These are phyloP conservation scores for Oreochromis tanganicae DNA, from an alignment of 2,113 vertebrate genomes.

Conservation along the genomic window DNA sequence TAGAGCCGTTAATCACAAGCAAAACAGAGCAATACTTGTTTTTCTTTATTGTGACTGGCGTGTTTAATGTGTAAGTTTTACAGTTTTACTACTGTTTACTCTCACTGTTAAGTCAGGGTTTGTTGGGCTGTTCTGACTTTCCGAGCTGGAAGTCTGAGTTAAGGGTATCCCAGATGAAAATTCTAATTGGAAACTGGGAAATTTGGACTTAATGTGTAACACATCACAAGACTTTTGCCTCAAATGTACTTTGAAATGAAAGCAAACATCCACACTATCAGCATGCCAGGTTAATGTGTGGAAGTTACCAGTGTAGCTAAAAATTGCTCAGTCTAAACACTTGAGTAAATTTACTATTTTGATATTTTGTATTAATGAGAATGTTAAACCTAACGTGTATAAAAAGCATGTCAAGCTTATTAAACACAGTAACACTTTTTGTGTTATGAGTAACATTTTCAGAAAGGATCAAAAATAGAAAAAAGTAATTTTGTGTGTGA, in stretches of 20 bases:
- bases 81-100: not conserved
- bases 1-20: fast-evolving
- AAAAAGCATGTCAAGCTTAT: not conserved
- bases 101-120: not conserved
- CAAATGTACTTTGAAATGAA: not conserved
- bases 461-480: not conserved
- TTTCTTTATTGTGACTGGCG: not conserved
- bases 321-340: not conserved
- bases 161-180: not conserved
- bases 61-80: not conserved
- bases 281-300: not conserved
- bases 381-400: not conserved
- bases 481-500: not conserved
- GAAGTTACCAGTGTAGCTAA: not conserved
- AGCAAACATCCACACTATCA: not conserved
- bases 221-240: not conserved
- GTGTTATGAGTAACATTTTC: not conserved
- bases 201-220: fast-evolving
- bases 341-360: not conserved
- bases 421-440: not conserved
- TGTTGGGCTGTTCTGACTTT: not conserved
- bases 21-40: not conserved
- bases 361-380: not conserved
- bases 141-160: not conserved
- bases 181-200: not conserved